phyloP scores from a whole-genome alignment of 2,888 invertebrate species.

The Rapana venosa region DNA sequence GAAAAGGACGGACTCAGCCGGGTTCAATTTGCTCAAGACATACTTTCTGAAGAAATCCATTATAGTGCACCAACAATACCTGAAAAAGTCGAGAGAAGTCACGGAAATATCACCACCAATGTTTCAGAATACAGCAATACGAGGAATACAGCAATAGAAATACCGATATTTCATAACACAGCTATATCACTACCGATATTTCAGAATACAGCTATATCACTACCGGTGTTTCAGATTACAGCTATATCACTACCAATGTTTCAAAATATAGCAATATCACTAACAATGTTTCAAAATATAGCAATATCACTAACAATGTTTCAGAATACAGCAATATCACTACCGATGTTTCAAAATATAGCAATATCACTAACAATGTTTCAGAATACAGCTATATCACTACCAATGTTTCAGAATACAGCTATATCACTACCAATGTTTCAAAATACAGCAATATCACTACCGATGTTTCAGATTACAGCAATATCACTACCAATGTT shows the following conservation, averaged over 20 bases:
- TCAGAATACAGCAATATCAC: too few relatives aligned
- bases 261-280: background rate
- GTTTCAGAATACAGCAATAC: too few relatives aligned
- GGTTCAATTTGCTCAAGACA: too few relatives aligned
- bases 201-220: background rate
- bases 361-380: background rate
- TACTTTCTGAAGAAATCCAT: too few relatives aligned
- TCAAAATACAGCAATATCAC: background rate
- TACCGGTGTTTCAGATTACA: background rate
- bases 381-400: background rate
- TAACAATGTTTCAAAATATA: background rate
- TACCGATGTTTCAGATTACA: background rate
- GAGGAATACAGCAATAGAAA: too few relatives aligned
- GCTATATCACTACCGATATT: background rate
- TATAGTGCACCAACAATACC: too few relatives aligned
- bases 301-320: too few relatives aligned
- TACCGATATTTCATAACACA: too few relatives aligned
- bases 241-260: background rate
- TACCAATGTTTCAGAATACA: background rate
- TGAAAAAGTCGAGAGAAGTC: too few relatives aligned
- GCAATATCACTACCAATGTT: background rate
- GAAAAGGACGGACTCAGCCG: too few relatives aligned
- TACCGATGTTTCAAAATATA: too few relatives aligned
- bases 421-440: background rate
- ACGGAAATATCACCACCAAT: too few relatives aligned